Conservation (phyloP, 1,140 invertebrate genomes). For the Aphaenogaster rudis region DNA sequence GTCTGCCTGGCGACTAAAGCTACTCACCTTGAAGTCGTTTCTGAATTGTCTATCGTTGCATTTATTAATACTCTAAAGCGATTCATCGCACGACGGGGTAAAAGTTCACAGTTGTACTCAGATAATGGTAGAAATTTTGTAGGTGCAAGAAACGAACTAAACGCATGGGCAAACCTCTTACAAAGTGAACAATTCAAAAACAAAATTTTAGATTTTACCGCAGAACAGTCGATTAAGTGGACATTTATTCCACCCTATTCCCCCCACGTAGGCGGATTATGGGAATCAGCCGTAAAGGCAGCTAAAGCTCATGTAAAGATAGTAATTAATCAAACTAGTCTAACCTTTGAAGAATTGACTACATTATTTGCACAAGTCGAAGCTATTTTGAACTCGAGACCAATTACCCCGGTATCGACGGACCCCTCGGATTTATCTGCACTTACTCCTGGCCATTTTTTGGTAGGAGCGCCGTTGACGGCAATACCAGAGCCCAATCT, state of each 20-base stretch:
- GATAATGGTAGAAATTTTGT: conserved; percentile 5
- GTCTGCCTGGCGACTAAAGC: not conserved
- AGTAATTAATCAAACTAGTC: not conserved
- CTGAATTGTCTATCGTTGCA: not conserved
- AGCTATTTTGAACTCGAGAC: not conserved
- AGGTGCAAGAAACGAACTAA: not conserved
- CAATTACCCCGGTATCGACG: not conserved
- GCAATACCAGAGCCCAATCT: not conserved
- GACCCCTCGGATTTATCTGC: no score
- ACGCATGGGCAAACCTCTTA: not conserved
- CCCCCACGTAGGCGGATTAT: conserved; percentile 3
- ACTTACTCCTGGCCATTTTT: no score
- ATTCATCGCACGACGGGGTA: not conserved
- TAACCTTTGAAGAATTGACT: not conserved
- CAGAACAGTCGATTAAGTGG: not conserved
- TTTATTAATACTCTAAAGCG: not conserved
- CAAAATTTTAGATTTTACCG: not conserved
- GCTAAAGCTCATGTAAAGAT: not conserved
- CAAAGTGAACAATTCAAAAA: not conserved
- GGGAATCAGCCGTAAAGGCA: not conserved
- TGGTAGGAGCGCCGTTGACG: not conserved
- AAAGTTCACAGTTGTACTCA: not conserved
- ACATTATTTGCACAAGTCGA: not conserved
- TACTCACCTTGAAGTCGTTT: not conserved
- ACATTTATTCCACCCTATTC: conserved; percentile 23